A percentile compares a stretch with the other conserved stretches of the same genome.
Conservation (phyloP, 2,888 invertebrate species). For the Drosophila picticornis region DNA sequence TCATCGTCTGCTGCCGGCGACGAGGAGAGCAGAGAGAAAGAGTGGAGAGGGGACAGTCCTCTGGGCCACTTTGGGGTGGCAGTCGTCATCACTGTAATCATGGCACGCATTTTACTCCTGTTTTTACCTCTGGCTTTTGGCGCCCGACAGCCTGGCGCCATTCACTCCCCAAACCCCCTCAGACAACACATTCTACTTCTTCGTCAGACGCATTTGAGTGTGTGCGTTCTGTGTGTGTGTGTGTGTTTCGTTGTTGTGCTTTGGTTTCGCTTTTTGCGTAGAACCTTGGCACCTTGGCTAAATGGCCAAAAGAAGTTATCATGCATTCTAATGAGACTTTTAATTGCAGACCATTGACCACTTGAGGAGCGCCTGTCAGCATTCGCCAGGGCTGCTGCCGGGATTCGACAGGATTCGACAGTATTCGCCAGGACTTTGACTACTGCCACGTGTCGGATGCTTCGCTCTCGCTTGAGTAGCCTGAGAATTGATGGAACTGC, state of each 20-base stretch:
- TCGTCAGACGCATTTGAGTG: constrained; percentile 52
- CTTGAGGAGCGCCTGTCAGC: constrained; percentile 56
- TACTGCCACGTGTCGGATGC: constrained; percentile 74
- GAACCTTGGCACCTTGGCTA: constrained; percentile 32
- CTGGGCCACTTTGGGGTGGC: constrained; percentile 62
- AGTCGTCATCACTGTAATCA: constrained; percentile 85
- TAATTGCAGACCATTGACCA: constrained; percentile 77
- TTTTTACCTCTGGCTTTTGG: constrained; percentile 84
- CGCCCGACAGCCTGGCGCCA: constrained; percentile 83
- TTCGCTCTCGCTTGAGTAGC: constrained; percentile 69
- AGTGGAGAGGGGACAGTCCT: not conserved
- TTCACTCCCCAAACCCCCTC: constrained; percentile 14
- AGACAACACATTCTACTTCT: constrained; percentile 17
- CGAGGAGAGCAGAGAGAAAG: not conserved
- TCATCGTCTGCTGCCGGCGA: constrained; percentile 69
- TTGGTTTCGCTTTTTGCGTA: constrained; percentile 12
- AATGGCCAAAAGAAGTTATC: constrained; percentile 65
- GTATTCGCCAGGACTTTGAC: constrained; percentile 26
- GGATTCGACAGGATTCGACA: constrained; percentile 8
- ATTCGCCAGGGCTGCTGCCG: constrained; percentile 13
- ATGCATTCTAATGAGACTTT: constrained; percentile 79
- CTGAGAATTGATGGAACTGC: constrained; percentile 72
- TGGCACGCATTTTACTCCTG: constrained; percentile 84
- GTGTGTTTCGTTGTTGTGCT: constrained; percentile 34
- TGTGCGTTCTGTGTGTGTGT: constrained; percentile 51